These are phyloP conservation scores for Sarcophaga rosellei DNA, from an alignment of 2,888 invertebrate species.

Conservation along the genomic window DNA sequence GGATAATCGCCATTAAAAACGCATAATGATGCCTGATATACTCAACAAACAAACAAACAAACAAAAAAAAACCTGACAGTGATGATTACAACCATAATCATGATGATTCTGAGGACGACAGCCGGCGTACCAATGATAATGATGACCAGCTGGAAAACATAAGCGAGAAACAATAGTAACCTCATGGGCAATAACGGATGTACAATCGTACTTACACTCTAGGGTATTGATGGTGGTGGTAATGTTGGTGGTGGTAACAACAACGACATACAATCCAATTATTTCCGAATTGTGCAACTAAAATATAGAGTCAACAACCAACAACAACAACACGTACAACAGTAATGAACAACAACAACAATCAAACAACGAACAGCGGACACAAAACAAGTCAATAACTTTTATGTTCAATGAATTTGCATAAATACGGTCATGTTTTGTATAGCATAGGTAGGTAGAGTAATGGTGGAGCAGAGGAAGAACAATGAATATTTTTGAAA, in stretches of 20 bases:
- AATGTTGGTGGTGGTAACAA: background rate
- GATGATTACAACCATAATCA: constrained; percentile 18
- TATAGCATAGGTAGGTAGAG: background rate
- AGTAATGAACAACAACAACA: constrained; percentile 12
- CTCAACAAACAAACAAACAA: too few species aligned
- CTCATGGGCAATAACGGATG: too few species aligned
- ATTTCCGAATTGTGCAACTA: constrained; percentile 52
- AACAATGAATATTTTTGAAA: background rate
- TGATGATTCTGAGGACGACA: background rate
- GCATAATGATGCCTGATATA: constrained; percentile 26
- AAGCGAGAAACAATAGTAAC: constrained; percentile 18
- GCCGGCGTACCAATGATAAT: background rate
- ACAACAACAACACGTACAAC: constrained; percentile 19
- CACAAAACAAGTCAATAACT: constrained; percentile 56
- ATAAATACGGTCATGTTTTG: constrained; percentile 47
- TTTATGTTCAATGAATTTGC: constrained; percentile 63
- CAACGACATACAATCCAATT: constrained; percentile 66
- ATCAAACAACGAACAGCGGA: constrained; percentile 7
- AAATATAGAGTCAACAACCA: background rate
- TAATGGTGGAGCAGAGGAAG: background rate
- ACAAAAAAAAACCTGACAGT: background rate
- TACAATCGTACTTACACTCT: too few species aligned
- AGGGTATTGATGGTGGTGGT: too few species aligned
- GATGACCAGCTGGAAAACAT: constrained; percentile 40
- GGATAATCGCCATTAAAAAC: constrained; percentile 43